Evolutionary conservation across 2,113 vertebrate genomes (phyloP).

Genomic region (Peromyscus maniculatus): DNA sequence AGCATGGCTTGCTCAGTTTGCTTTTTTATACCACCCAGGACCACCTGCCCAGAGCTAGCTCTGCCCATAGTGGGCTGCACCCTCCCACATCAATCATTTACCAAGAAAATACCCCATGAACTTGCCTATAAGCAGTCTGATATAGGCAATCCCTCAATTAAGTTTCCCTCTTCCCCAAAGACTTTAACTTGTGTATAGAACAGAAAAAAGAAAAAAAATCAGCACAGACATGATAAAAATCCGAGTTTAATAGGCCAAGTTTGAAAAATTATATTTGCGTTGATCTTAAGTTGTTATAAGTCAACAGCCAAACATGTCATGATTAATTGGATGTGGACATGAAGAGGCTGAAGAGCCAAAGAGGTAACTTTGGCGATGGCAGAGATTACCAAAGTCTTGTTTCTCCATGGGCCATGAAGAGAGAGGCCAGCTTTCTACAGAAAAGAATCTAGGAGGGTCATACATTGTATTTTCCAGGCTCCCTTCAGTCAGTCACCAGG

Average conservation of each 20-base stretch:
- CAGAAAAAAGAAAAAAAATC: background rate
- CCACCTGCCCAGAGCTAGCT: background rate
- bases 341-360: background rate
- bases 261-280: slow-evolving; percentile 38
- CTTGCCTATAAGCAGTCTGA: background rate
- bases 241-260: slow-evolving; percentile 16
- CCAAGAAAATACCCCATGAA: background rate
- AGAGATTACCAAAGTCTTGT: background rate
- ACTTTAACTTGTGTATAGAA: background rate
- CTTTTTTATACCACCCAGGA: background rate
- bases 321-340: background rate
- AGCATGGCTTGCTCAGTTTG: background rate
- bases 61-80: background rate
- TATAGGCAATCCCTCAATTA: background rate
- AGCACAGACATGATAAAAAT: background rate
- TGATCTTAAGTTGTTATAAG: slow-evolving; percentile 46
- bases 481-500: background rate
- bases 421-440: background rate
- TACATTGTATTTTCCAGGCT: background rate
- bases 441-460: background rate
- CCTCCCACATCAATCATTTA: background rate
- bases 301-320: background rate
- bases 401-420: background rate
- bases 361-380: background rate
- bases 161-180: background rate